Evolutionary conservation across 2,888 invertebrate species (phyloP).

Genomic region (Andrena praecox): DNA sequence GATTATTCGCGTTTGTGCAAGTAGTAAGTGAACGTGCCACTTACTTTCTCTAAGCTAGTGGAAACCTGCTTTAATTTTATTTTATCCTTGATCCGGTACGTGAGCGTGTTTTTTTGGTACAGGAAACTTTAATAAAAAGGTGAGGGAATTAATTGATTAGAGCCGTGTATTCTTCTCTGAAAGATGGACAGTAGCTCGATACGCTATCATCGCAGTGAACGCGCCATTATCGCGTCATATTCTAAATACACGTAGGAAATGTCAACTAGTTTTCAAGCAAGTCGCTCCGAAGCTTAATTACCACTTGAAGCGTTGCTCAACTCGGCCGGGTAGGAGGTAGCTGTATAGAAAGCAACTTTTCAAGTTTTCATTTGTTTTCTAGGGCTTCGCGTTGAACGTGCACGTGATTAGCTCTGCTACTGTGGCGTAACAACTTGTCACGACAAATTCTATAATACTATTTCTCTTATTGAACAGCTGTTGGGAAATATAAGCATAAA

Average conservation of each 20-base stretch:
- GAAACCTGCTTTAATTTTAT: neutral
- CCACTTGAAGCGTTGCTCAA: constrained; percentile 38
- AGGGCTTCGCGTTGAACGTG: neutral
- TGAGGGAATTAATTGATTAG: too few species aligned
- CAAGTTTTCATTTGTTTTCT: constrained; percentile 31
- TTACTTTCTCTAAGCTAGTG: neutral
- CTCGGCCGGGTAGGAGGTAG: constrained; percentile 38
- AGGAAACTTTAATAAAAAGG: too few species aligned
- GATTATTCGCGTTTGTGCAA: neutral
- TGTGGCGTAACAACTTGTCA: constrained; percentile 11
- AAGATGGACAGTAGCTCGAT: constrained; percentile 11
- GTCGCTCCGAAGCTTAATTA: constrained; percentile 41
- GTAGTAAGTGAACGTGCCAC: neutral
- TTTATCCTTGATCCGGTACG: too few species aligned
- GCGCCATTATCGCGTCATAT: constrained; percentile 17
- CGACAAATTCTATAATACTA: neutral
- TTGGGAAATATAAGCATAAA: neutral
- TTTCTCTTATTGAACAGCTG: neutral
- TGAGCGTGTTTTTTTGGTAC: too few species aligned
- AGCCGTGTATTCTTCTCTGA: neutral
- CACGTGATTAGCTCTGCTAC: neutral
- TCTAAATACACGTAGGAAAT: constrained; percentile 51
- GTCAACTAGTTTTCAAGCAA: constrained; percentile 54
- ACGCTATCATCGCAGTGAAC: neutral
- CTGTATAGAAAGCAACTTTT: constrained; percentile 24